Base-by-base conservation (phyloP, 1,140 invertebrate genomes). In the Ceratina calcarata region DNA sequence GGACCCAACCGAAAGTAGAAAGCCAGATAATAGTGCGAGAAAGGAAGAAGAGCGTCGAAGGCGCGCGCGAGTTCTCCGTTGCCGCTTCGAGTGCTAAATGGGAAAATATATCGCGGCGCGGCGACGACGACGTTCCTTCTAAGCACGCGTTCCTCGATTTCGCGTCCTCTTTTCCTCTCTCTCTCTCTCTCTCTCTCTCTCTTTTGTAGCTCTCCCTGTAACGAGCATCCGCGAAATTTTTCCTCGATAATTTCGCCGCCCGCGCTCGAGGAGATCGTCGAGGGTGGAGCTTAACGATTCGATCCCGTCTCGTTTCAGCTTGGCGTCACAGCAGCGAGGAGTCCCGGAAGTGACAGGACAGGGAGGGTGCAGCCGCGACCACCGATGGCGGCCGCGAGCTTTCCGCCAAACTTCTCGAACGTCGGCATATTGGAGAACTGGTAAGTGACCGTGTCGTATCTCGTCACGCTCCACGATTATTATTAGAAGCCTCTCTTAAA, bases 311-410 rank as follows among this genome's bases (percentile, higher is more conserved):
- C 13, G 67, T 91, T 91, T 13, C 84, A 91, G 90, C 84, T 74
- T 83, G 75, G 82, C 85, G 82, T 82, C 83, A 80, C 70, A 80
- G 78, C 81, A 82, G 24, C 76, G 72, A 81, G 72, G 82, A 88
- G 85, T 65, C 85, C 80, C 81, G 81, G 88, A 88, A 91, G 84
- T 86, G 86, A 89, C 84, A 84, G 70, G 83, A 85, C 80, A 72
- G 86, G 69, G 70, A 87, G 85, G 85, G 85, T 81, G 89, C 83
- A 89, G 85, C 88, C 87, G 88, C 87, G 82, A 90, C 77, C 82
- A 87, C 86, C 89, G 85, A 93, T 92, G 92, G 91, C 92, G 88
- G 89, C 91, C 89, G 91, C 91, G 88, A 92, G 91, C 86, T 93
- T 92, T 87, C 91, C 91, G 70, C 90, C 91, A 70, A 91, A 90